Evolutionary conservation across 2,113 vertebrate genomes (phyloP), one percentile per base, ranked within the genome.

Genomic region (Oncorhynchus tshawytscha): DNA sequence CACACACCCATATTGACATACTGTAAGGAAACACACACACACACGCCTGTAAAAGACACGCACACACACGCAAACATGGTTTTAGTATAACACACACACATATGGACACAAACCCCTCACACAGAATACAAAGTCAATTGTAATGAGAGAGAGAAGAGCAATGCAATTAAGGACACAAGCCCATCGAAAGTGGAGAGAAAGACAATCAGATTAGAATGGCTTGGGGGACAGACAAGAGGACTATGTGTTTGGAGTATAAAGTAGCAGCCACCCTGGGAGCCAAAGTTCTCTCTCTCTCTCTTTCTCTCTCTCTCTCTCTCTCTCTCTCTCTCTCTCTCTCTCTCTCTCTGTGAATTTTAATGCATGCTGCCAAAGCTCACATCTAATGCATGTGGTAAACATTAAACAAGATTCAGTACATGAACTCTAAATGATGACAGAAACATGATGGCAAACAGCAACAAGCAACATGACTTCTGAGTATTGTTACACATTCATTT

Each of bases 221-320:
- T 83, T 76, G 73, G 81, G 84, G 90, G 82, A 88, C 77, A 65
- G 76, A 88, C 75, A 68, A 75, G 45, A 82, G 72, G 79, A 78
- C 78, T 77, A 83, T 92, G 91, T 92, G 88, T 90, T 90, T 85
- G 86, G 93, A 92, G 90, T 93, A 82, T 90, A 88, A 90, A 91
- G 88, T 76, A 91, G 88, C 77, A 84, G 73, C 87, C 84, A 73
- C 86, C 86, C 86, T 87, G 88, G 72, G 88, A 86, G 48, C 34
- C 57, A 25, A 13, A 75, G 9, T 7, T 4, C 18, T 48, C 31
- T 78, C 31, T 24, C 15, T 70, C 57, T 67, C 62, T 77, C 78
- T 45, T 8, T 39, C 39, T 39, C 39, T 39, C 39, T 39, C 49
- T 51, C 3, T 51, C 49, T 51, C 4, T 51, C 15, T 51, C 49